Percentiles rank a stretch among this genome's conserved stretches.
These are phyloP conservation scores for Ditula angustiorana DNA, from an alignment of 2,888 invertebrate genomes.

Conservation along the genomic window DNA sequence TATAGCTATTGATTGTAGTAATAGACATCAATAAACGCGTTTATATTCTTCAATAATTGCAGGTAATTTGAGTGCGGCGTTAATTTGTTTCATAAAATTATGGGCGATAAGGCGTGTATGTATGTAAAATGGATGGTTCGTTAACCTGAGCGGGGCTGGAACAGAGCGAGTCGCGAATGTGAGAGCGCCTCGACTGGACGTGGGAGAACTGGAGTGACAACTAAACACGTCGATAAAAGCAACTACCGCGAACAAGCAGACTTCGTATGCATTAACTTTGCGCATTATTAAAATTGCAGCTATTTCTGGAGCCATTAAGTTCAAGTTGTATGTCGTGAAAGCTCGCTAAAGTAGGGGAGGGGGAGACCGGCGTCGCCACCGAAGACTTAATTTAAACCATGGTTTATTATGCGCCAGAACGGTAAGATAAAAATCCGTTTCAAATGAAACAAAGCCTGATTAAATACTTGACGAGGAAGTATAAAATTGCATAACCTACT, in stretches of 20 bases:
- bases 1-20: slow-evolving; percentile 19
- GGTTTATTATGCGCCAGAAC: slow-evolving; percentile 12
- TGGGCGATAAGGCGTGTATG: slow-evolving; percentile 33
- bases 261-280: slow-evolving; percentile 62
- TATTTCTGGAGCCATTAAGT: slow-evolving; percentile 65
- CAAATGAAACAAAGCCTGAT: neutral
- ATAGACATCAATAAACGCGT: neutral
- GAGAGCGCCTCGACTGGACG: slow-evolving; percentile 61
- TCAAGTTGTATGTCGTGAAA: slow-evolving; percentile 35
- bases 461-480: too few species aligned
- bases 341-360: slow-evolving; percentile 27
- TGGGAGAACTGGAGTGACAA: slow-evolving; percentile 80
- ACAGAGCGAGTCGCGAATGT: slow-evolving; percentile 53
- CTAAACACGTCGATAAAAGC: slow-evolving; percentile 50
- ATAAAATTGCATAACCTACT: neutral
- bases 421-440: neutral
- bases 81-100: slow-evolving; percentile 27
- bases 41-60: neutral
- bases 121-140: slow-evolving; percentile 63
- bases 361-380: slow-evolving; percentile 1
- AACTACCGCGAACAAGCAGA: slow-evolving; percentile 54
- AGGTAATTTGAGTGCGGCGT: slow-evolving; percentile 11
- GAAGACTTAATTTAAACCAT: slow-evolving; percentile 22
- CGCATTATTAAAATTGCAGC: slow-evolving; percentile 64
- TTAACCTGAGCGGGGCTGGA: slow-evolving; percentile 65